Conservation (phyloP, 2,797 vertebrate genomes). For the Danio choprae region DNA sequence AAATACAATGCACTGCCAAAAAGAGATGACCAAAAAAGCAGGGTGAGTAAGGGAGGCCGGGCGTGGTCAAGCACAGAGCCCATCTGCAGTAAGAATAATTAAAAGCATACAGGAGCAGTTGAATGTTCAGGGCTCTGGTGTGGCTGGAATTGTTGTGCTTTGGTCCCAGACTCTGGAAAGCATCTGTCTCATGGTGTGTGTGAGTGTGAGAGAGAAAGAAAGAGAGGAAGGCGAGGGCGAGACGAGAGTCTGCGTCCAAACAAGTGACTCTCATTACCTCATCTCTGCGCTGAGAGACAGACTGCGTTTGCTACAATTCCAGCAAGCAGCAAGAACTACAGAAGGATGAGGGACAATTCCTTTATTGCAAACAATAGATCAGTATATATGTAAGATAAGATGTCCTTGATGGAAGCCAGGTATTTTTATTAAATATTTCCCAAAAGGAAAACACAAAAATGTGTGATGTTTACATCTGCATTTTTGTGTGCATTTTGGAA, state of each 20-base stretch:
- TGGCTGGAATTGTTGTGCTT: slow-evolving; percentile 13
- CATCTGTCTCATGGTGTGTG: slow-evolving; percentile 11
- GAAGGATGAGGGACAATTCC: neutral
- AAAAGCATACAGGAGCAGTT: slow-evolving; percentile 55
- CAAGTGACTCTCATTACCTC: slow-evolving; percentile 60
- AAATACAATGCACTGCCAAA: slow-evolving; percentile 30
- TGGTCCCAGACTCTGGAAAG: slow-evolving; percentile 46
- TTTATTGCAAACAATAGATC: slow-evolving; percentile 10
- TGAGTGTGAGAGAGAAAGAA: neutral
- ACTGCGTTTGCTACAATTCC: neutral
- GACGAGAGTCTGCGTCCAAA: slow-evolving; percentile 43
- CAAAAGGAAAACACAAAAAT: neutral
- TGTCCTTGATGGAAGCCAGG: neutral
- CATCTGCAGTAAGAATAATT: slow-evolving; percentile 59
- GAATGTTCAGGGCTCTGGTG: slow-evolving; percentile 28
- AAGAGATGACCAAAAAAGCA: slow-evolving; percentile 47
- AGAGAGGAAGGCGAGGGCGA: neutral
- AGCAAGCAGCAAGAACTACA: slow-evolving; percentile 15
- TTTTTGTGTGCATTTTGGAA: too few relatives aligned
- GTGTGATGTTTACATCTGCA: too few relatives aligned
- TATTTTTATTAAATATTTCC: neutral
- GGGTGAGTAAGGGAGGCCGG: slow-evolving; percentile 48
- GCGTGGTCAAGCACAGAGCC: slow-evolving; percentile 58
- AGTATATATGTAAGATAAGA: too few relatives aligned
- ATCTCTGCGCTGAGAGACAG: slow-evolving; percentile 32